Base-by-base conservation (phyloP, 1,140 invertebrate species). In the Stegodyphus dumicola region DNA sequence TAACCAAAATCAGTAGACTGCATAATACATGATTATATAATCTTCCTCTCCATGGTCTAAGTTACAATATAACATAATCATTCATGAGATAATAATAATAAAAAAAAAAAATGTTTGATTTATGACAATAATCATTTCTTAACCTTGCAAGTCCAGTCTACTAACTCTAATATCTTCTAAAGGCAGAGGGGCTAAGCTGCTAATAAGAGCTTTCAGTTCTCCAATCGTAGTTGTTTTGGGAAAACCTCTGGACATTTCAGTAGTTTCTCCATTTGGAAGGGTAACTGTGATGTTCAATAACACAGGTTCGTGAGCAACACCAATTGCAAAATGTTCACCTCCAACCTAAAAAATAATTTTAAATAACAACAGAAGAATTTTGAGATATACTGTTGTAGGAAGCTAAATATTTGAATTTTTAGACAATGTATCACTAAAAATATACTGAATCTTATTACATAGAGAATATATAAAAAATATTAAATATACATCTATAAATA, bases 301-400 rank as follows among this genome's bases (percentile, higher is more conserved):
- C 56, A 87, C 71, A n/a, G 86, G 86, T n/a, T 87, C 86, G 71
- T 87, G 73, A n/a, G 70, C 64, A 66, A 65, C 52, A 60, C 86
- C 86, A 33, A 87, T 73, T 6, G 77, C 48, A 71, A 83, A 71
- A 65, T 70, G 56, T 54, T 83, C 86, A 53, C 79, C 86, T 7
- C 67, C 79, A 77, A 87, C 17, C 86, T 87, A 18, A 13, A 80
- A 60, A 64, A 71, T 17, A 70, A 6, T 33, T 33, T 33, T 33
- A 51, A 73, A 53, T 52, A 73, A 52, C 49, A 52, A 48, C 67
- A 18, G 17, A 17, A 33, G 48, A 70, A 33, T 33, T 33, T 33
- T 33, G 33, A 33, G 33, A 33, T 33, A 33, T 33, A 33, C 33
- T 1, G 33, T 60, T 10, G 56, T 60, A 60, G 0, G 56, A 60